Conservation (phyloP, 92 coral and sea anemone genomes). For the Micromussa lordhowensis region DNA sequence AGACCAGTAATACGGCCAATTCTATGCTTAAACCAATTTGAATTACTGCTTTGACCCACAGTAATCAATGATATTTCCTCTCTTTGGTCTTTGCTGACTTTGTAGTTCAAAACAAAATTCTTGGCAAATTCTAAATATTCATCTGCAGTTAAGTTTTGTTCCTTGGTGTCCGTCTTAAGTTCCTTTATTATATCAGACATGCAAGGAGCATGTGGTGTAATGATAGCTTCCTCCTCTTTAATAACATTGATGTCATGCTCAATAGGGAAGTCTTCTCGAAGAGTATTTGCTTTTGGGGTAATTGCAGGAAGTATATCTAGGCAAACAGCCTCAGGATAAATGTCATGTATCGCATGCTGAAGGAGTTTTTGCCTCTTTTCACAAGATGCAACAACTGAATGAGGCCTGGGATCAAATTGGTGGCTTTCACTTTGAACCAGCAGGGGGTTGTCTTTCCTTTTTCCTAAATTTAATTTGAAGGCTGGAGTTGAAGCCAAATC, state of each 20-base stretch:
- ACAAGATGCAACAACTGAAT: background rate
- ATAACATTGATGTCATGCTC: slow-evolving; percentile 18
- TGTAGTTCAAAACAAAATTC: no score
- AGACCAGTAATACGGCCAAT: no score
- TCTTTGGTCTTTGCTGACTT: no score
- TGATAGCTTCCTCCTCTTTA: slow-evolving; percentile 4
- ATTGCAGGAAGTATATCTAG: no score
- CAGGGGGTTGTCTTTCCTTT: background rate
- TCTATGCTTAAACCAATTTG: no score
- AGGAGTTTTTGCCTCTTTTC: slow-evolving; percentile 1
- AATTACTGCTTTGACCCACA: no score
- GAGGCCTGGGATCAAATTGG: background rate
- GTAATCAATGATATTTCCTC: no score
- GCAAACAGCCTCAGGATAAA: background rate
- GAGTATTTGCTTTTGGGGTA: no score
- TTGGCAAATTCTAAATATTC: background rate
- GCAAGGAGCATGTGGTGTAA: slow-evolving; percentile 6
- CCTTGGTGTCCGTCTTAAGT: background rate
- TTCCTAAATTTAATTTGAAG: background rate
- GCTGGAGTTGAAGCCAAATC: slow-evolving; percentile 8
- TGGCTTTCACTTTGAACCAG: background rate
- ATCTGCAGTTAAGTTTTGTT: background rate
- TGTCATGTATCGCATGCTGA: background rate
- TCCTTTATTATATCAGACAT: slow-evolving; percentile 5
- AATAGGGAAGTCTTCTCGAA: background rate